Evolutionary conservation across 2,797 vertebrate genomes (phyloP).

Genomic region (Gallinago solitaria): DNA sequence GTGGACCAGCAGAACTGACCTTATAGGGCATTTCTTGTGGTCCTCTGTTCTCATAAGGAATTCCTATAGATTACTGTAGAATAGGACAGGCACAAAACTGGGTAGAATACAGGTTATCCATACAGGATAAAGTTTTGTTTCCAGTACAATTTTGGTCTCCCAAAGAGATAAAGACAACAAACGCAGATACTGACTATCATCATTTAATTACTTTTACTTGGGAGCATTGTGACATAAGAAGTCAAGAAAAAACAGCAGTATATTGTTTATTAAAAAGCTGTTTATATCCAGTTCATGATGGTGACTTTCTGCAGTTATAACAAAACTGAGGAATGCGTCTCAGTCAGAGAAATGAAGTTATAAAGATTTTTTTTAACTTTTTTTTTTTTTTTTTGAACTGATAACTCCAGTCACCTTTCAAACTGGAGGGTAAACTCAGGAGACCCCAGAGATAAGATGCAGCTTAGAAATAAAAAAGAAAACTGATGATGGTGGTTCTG

Average conservation of each 20-base stretch:
- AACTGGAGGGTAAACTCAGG: not conserved
- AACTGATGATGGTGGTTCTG: not conserved
- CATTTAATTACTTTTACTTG: not conserved
- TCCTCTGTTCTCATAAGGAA: not conserved
- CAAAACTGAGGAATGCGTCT: not conserved
- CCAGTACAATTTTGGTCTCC: not conserved
- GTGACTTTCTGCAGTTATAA: not conserved
- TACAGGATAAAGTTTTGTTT: not conserved
- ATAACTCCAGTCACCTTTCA: not conserved
- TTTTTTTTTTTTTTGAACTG: not conserved
- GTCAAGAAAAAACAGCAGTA: not conserved
- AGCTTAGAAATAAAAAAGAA: not conserved
- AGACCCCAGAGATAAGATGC: not conserved
- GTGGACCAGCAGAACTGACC: not conserved
- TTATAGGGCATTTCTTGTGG: not conserved
- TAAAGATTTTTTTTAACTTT: not conserved
- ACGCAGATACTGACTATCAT: not conserved
- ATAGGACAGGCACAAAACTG: not conserved
- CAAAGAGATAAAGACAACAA: not conserved
- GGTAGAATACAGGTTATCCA: not conserved
- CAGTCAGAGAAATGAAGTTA: not conserved
- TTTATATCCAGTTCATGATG: not conserved
- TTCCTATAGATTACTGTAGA: not conserved
- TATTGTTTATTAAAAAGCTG: not conserved
- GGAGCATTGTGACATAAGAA: not conserved